These are phyloP conservation scores for Camponotus pennsylvanicus DNA, from an alignment of 1,140 invertebrate species.

Conservation along the genomic window DNA sequence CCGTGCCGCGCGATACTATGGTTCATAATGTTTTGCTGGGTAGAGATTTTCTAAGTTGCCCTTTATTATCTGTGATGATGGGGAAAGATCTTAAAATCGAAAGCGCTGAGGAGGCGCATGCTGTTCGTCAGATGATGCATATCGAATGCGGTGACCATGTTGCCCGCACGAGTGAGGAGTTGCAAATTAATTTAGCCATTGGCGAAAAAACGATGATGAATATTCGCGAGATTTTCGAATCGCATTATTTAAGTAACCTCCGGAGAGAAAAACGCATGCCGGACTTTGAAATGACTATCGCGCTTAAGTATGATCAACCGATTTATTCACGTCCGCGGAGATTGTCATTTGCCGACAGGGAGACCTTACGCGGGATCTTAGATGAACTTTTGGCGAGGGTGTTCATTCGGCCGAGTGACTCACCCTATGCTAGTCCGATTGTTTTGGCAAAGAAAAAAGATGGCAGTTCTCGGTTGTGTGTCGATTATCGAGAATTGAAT, in stretches of 20 bases:
- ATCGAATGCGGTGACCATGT: not conserved
- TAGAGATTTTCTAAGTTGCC: not conserved
- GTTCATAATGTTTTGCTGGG: not conserved
- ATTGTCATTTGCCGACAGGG: not conserved
- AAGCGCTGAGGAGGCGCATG: too few species aligned
- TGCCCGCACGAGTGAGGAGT: not conserved
- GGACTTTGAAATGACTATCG: slow-evolving; percentile 31
- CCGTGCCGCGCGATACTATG: slow-evolving; percentile 13
- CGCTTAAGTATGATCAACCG: not conserved
- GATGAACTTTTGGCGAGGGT: not conserved
- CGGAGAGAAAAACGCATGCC: not conserved
- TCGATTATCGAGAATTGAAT: too few species aligned
- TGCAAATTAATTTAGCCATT: not conserved
- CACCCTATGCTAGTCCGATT: not conserved
- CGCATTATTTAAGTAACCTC: not conserved
- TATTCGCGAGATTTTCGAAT: not conserved
- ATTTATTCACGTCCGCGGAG: not conserved
- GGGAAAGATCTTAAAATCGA: not conserved
- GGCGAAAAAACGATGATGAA: not conserved
- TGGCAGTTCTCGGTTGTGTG: too few species aligned
- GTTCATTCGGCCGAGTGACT: not conserved
- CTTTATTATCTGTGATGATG: not conserved
- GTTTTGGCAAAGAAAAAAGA: too few species aligned
- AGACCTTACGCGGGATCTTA: not conserved
- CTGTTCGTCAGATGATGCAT: not conserved